Percentiles rank a stretch among this genome's conserved stretches.
Conservation (phyloP, 2,888 invertebrate species). For the Papilio gigon region DNA sequence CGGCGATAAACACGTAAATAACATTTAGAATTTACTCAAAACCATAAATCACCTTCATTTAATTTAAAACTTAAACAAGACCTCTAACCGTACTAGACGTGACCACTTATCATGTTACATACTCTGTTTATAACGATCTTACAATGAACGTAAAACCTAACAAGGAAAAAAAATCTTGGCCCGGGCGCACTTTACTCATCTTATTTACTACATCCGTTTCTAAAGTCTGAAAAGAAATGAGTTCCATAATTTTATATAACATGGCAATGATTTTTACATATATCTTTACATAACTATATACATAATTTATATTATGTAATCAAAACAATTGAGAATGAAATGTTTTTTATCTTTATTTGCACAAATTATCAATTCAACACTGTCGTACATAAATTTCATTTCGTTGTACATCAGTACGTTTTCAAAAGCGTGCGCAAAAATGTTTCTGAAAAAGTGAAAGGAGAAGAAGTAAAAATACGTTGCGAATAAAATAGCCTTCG, state of each 20-base stretch:
- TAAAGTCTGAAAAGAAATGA: too few species aligned
- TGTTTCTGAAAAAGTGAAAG: conserved; percentile 4
- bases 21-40: background rate
- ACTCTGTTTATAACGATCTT: too few species aligned
- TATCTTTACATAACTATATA: too few species aligned
- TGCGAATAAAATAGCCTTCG: background rate
- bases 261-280: too few species aligned
- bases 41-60: background rate
- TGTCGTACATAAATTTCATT: background rate
- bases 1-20: conserved; percentile 6
- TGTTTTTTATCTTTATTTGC: background rate
- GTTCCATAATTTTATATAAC: too few species aligned
- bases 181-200: too few species aligned
- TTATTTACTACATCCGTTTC: too few species aligned
- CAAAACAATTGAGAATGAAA: background rate
- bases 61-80: background rate
- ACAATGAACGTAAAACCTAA: too few species aligned
- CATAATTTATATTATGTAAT: background rate
- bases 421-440: background rate
- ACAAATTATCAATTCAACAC: background rate
- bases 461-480: background rate
- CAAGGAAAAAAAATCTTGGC: too few species aligned
- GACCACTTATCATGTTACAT: background rate
- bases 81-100: too few species aligned
- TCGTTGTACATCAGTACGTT: background rate